Conservation (phyloP, 2,797 vertebrate species). For the Toxotes lorentzi region DNA sequence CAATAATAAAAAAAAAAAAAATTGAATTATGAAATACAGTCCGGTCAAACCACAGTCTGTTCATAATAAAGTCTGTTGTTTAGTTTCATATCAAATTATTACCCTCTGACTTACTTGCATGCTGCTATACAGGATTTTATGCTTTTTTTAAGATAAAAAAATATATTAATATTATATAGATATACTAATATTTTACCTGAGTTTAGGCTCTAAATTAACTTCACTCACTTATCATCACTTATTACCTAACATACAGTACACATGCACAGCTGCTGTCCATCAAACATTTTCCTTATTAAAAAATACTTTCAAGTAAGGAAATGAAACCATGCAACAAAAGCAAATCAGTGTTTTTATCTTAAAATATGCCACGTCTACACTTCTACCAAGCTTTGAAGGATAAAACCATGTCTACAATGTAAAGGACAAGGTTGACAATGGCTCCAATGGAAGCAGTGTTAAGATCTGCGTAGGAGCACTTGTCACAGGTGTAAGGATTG, state of each 20-base stretch:
- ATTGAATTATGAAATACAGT: background rate
- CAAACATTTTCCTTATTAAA: background rate
- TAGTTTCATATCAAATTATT: background rate
- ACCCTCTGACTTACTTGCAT: background rate
- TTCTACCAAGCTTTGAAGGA: slow-evolving; percentile 57
- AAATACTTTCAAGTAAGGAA: background rate
- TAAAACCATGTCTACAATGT: slow-evolving; percentile 81
- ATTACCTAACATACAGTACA: background rate
- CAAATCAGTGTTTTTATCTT: slow-evolving; percentile 1
- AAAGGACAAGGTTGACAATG: slow-evolving; percentile 83
- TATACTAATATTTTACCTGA: background rate
- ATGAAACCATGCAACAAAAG: background rate
- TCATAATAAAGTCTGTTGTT: background rate
- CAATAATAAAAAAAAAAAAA: background rate
- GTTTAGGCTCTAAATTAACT: background rate
- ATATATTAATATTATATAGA: too few species aligned
- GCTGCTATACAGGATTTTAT: background rate
- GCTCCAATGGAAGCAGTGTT: slow-evolving; percentile 77
- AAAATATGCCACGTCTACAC: background rate
- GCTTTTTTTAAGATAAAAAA: background rate
- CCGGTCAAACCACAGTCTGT: background rate
- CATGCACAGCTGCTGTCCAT: background rate
- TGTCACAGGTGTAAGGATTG: background rate
- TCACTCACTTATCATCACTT: background rate
- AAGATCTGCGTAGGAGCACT: slow-evolving; percentile 43